Base-by-base conservation (phyloP, 2,797 vertebrate genomes). In the Sebastes dallii region DNA sequence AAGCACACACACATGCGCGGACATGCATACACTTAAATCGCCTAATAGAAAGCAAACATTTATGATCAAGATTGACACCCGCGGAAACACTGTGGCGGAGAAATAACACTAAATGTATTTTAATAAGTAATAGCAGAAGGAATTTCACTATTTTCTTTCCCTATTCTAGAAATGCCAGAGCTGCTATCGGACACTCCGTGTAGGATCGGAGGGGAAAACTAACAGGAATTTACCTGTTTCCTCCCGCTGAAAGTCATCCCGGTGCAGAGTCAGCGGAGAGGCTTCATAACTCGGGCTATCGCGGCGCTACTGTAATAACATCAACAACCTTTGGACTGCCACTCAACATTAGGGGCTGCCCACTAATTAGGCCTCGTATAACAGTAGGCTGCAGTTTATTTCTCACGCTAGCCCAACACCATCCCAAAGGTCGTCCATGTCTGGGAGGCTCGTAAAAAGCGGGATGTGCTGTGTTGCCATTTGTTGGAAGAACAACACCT, bases 51-150 rank as follows among this genome's bases (percentile, higher is more conserved):
- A 88, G 90, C 81, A 91, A 94, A 92, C 80, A 88, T 89, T 82
- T 94, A 80, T 89, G 87, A 91, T 92, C 82, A 90, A 93, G 91
- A 91, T 91, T 93, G 92, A 92, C 91, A 93, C 32, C 62, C 65
- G 52, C 20, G 81, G 90, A 92, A 94, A 91, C 78, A 66, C 72
- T 84, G 86, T 58, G 86, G 89, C 34, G 25, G 46, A 88, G 87
- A 75, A 93, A 91, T 81, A 90, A 90, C 88, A 91, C 73, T 75
- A 82, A 91, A 91, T 88, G 84, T 91, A 89, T 93, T 93, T 92
- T 77, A 92, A 89, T 87, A 86, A 90, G 90, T 91, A 82, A 86
- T 86, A 89, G 83, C 79, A 89, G 75, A 88, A 89, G 85, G 86
- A 86, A 86, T 92, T 83, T 77, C 54, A 84, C 70, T 89, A 81